Evolutionary conservation across 1,140 invertebrate species (phyloP).

Genomic region (Ostrea edulis): DNA sequence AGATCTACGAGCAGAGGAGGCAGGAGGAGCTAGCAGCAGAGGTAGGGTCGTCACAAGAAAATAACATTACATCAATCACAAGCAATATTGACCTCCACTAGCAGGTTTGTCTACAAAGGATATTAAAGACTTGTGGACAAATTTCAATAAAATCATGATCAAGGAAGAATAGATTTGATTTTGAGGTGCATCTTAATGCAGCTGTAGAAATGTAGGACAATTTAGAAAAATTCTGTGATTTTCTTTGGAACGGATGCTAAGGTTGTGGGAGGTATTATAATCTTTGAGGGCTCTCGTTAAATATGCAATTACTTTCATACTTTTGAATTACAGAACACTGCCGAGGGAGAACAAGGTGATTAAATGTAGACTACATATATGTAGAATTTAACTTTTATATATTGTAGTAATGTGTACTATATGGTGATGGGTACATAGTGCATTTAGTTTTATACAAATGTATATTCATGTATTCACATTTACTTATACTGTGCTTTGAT

Average conservation of each 20-base stretch:
- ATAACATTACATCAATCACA: too few relatives aligned
- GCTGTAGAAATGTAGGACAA: too few relatives aligned
- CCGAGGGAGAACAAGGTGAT: slow-evolving; percentile 24
- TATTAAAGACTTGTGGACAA: too few relatives aligned
- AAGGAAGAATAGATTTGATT: too few relatives aligned
- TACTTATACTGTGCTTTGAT: background rate
- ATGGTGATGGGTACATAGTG: background rate
- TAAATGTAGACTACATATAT: background rate
- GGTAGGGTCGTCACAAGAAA: background rate
- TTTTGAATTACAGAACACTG: slow-evolving; percentile 13
- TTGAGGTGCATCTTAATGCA: too few relatives aligned
- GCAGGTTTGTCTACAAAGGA: too few relatives aligned
- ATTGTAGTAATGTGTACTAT: background rate
- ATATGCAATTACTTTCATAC: background rate
- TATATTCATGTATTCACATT: background rate
- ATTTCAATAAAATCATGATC: too few relatives aligned
- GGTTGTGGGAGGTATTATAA: too few relatives aligned
- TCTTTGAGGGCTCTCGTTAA: background rate
- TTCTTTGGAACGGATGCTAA: too few relatives aligned
- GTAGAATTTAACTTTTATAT: background rate
- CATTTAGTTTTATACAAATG: background rate
- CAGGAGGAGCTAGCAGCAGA: slow-evolving; percentile 52
- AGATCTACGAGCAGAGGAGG: slow-evolving; percentile 63
- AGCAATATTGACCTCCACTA: too few relatives aligned
- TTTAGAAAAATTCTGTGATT: too few relatives aligned